Base-by-base conservation (phyloP, 2,797 vertebrate species). In the Thalassophryne amazonica region DNA sequence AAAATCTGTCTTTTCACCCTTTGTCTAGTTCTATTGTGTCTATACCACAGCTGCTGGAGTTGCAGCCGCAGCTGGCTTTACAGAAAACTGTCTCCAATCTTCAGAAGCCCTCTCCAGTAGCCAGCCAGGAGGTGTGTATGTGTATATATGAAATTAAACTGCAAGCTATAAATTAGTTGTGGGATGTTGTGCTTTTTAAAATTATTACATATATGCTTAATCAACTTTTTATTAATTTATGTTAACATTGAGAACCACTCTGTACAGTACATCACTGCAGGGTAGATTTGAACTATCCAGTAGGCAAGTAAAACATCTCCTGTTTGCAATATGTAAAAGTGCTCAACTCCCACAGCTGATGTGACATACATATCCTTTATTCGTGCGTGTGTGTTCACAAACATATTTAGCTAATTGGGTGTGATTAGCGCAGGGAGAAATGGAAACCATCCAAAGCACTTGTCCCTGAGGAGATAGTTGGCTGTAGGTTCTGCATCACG, bases 61-160 rank as follows among this genome's bases (percentile, higher is more conserved):
- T 63, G 96, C 97, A 91, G 96, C 95, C 87, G 77, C 96, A 91
- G 94, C 95, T 84, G 95, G 95, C 92, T 98, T 97, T 88, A 91
- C 96, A 94, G 96, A 99, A 97, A 86, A 97, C 96, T 93, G 94
- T 97, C 92, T 98, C 94, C 95, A 98, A 91, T 96, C 95, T 97
- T 89, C 96, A 98, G 96, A 99, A 98, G 70, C 93, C 93, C 90
- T 92, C 88, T 80, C 93, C 91, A 82, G 87, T 90, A 85, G 88
- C 84, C 93, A 96, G 81, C 85, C 95, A 92, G 87, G 96, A 99
- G 96, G 97, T 98, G 58, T 36, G 89, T 72, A 17, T 51, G 9
- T 27, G 4, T 13, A 6, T 1, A 5, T 23, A 1, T 12, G 9
- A 34, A 8, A 6, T 9, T 9, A 8, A 24, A 24, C 11, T 21